Base-by-base conservation (phyloP, 2,888 invertebrate species). In the Arge pagana region DNA sequence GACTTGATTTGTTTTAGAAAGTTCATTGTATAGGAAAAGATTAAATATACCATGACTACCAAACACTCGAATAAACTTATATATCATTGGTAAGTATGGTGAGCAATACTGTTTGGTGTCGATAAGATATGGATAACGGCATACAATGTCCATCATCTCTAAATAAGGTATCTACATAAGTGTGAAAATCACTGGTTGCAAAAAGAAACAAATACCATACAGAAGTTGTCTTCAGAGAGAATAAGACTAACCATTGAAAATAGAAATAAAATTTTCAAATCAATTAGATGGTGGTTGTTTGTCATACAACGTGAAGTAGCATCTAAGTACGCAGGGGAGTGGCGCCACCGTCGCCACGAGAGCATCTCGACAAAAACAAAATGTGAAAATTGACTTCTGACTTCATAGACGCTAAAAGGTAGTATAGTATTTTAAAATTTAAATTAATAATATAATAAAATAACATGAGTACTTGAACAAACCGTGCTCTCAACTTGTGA, bases 1-100 rank as follows among this genome's bases (percentile, higher is more conserved):
- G 7, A 53, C 52, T 30, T 54, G 49, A 19, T 60, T 59, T 8
- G 59, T 62, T 11, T 67, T 61, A 24, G 66, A 30, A 8, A 72
- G 61, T 43, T 67, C 70, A 30, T 72, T 69, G 11, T 66, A 67
- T 0, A 71, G 71, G 41, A 72, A 72, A 2, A 70, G 35, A 48
- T 72, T 72, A 5, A 54, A 59, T 5, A 70, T 48, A 19, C 71
- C 68, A 19, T 70, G 68, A 49, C 60, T 68, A 8, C 72, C 71
- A 52, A 72, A 72, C 16, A 72, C 64, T 15, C 71, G 68, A 19
- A 50, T 54, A 1, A 66, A 15, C 48, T 55, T 56, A 37, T 64
- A 58, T 52, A 58, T 57, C 11, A 50, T 64, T 13, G 57, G 51
- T 3, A 56, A 36, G 41, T 67, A 51, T 7, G 64, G 65, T 51